Base-by-base conservation (phyloP, 2,888 invertebrate genomes). In the Xylophagus ater region DNA sequence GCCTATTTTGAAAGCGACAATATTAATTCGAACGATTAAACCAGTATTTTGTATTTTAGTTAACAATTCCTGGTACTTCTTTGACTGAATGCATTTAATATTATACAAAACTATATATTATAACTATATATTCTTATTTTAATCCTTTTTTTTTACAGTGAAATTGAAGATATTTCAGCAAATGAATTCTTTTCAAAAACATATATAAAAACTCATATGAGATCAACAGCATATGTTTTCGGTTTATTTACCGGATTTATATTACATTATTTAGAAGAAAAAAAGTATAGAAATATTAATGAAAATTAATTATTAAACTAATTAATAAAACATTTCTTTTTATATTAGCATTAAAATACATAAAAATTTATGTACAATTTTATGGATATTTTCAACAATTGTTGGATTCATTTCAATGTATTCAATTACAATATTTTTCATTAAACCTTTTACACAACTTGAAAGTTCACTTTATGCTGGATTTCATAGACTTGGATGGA, bases 141-240 rank as follows among this genome's bases (percentile, higher is more conserved):
- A n/a, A n/a, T n/a, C n/a, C n/a, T n/a, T 38, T 42, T 43, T 44
- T 47, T 42, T 69, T 70, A 37, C 59, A 82, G 81, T 47, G 79
- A 81, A 59, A 64, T 79, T 13, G 62, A 67, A 21, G 80, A 81
- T 50, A 67, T 81, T 21, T 68, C 72, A 3, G 61, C 64, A 2
- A 81, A 81, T 51, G 60, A 59, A 36, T 81, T 77, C 51, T 82
- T 79, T 52, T 68, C 68, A 28, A 70, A 67, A 40, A 72, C 71
- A 1, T 81, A 81, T 49, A 74, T 80, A n/a, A 81, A 78, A 56
- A 81, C 81, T 0, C 81, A 81, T 48, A 79, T 81, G 77, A 72
- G 80, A 53, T 76, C 79, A 48, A 72, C 71, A n/a, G 72, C 76
- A 0, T 81, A 81, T 52, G 72, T 75, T 43, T 68, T 79, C 53